Evolutionary conservation across 2,888 invertebrate species (phyloP).

Genomic region (Pedicia rivosa): DNA sequence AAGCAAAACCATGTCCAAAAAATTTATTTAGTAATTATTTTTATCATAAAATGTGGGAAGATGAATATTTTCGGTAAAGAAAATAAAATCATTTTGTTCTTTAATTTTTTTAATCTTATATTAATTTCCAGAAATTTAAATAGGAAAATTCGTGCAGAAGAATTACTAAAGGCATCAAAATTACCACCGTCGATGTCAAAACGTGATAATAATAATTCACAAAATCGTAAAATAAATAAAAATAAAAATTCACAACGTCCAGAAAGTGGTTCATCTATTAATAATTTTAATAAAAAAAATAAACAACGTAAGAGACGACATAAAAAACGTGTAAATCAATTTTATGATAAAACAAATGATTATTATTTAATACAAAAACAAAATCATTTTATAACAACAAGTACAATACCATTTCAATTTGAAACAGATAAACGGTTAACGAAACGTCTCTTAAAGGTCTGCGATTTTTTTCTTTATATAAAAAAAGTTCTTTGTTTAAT

Average conservation of each 20-base stretch:
- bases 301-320: constrained; percentile 5
- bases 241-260: constrained; percentile 22
- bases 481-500: no score
- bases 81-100: not conserved
- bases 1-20: constrained; percentile 51
- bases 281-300: constrained; percentile 18
- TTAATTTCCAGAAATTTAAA: constrained; percentile 37
- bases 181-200: constrained; percentile 53
- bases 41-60: constrained; percentile 53
- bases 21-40: constrained; percentile 53
- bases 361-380: constrained; percentile 21
- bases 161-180: constrained; percentile 46
- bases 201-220: constrained; percentile 24
- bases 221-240: constrained; percentile 12
- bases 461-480: not conserved
- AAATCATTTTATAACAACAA: constrained; percentile 36
- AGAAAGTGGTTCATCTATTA: constrained; percentile 12
- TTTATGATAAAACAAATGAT: constrained; percentile 21
- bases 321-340: constrained; percentile 14
- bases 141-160: constrained; percentile 50
- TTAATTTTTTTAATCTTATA: constrained; percentile 4
- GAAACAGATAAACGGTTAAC: constrained; percentile 35
- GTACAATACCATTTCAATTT: constrained; percentile 36
- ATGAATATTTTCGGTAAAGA: constrained; percentile 49
- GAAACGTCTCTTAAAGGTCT: constrained; percentile 18